These are phyloP conservation scores for Drosophila oshimai DNA, from an alignment of 1,140 invertebrate genomes.

Conservation along the genomic window DNA sequence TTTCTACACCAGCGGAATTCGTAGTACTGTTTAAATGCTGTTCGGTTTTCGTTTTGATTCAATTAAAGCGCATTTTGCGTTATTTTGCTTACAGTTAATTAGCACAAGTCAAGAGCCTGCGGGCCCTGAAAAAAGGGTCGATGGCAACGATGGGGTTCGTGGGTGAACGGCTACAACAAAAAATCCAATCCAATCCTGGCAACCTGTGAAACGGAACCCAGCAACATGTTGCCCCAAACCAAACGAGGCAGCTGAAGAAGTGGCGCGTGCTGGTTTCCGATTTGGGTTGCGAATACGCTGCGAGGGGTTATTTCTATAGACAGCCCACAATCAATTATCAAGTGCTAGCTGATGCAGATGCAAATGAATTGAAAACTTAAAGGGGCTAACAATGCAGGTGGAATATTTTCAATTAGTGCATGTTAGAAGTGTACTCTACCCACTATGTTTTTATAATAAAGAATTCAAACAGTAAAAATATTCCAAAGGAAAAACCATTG, in stretches of 20 bases:
- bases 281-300: constrained; percentile 32
- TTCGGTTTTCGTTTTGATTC: constrained; percentile 59
- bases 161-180: constrained; percentile 7
- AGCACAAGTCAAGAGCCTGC: constrained; percentile 46
- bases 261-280: constrained; percentile 40
- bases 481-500: too few species aligned
- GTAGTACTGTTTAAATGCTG: constrained; percentile 68
- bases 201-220: constrained; percentile 16
- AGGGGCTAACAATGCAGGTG: neutral
- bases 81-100: constrained; percentile 65
- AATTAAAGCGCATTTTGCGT: constrained; percentile 66
- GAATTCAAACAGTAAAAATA: too few species aligned
- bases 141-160: constrained; percentile 2
- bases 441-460: too few species aligned
- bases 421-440: too few species aligned
- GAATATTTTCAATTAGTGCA: neutral
- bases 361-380: constrained; percentile 3
- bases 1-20: constrained; percentile 55
- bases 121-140: constrained; percentile 38
- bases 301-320: constrained; percentile 36
- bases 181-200: neutral
- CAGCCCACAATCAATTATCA: constrained; percentile 39
- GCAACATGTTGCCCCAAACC: constrained; percentile 58
- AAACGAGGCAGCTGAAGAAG: constrained; percentile 27
- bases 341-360: constrained; percentile 24